Percentiles rank a stretch among this genome's conserved stretches.
Evolutionary conservation across 2,888 invertebrate species (phyloP).

Genomic region (Drosophila antonietae): DNA sequence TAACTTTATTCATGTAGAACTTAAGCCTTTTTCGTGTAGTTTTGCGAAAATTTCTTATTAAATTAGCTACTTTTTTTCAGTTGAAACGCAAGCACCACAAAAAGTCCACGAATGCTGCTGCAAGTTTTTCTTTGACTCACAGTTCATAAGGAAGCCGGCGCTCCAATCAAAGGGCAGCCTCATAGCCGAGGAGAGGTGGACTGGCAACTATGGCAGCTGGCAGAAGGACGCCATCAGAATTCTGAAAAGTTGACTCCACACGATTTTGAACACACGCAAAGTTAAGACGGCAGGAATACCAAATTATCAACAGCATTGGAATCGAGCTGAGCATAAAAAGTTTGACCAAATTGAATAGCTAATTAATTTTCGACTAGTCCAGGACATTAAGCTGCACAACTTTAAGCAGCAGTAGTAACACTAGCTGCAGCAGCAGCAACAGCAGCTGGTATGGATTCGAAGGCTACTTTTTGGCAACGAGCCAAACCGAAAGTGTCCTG

Average conservation of each 20-base stretch:
- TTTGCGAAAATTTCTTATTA: constrained; percentile 70
- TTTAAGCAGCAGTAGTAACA: constrained; percentile 41
- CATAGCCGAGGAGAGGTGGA: constrained; percentile 11
- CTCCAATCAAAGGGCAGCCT: constrained; percentile 20
- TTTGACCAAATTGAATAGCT: constrained; percentile 74
- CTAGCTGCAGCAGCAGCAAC: not conserved
- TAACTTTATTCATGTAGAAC: constrained; percentile 75
- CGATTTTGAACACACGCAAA: constrained; percentile 60
- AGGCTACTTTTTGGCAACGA: constrained; percentile 44
- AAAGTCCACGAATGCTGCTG: constrained; percentile 33
- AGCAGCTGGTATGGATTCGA: not conserved
- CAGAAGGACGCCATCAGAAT: constrained; percentile 28
- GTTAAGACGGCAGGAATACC: constrained; percentile 34
- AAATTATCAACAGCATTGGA: constrained; percentile 44
- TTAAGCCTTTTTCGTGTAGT: constrained; percentile 75
- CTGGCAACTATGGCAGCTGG: not conserved
- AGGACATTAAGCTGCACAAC: constrained; percentile 33
- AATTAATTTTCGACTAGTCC: constrained; percentile 63
- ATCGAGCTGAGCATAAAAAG: constrained; percentile 35
- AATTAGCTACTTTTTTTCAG: constrained; percentile 72
- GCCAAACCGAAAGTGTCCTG: constrained; percentile 67
- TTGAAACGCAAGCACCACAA: constrained; percentile 54
- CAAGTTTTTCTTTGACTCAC: constrained; percentile 41
- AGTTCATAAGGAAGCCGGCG: constrained; percentile 43
- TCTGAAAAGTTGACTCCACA: constrained; percentile 60